Evolutionary conservation across 2,797 vertebrate genomes (phyloP).

Genomic region (Myotis myotis): DNA sequence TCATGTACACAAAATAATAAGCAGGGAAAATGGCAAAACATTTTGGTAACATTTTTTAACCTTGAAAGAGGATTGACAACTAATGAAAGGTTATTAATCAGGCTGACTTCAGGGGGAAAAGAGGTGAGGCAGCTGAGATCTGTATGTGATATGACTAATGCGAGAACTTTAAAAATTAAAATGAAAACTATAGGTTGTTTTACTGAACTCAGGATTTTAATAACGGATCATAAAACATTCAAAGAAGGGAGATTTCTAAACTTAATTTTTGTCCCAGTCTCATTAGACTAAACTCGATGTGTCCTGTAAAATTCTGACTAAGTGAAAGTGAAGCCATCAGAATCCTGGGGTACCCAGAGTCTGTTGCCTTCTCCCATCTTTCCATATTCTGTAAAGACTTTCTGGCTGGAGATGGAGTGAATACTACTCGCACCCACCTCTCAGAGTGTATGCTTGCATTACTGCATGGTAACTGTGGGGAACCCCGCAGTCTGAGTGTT

Average conservation of each 20-base stretch:
- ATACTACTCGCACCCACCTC: not conserved
- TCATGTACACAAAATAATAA: not conserved
- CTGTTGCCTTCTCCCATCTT: not conserved
- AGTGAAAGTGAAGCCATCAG: not conserved
- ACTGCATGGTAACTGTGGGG: not conserved
- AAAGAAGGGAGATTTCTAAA: not conserved
- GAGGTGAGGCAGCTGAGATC: not conserved
- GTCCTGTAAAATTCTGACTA: not conserved
- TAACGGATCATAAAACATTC: not conserved
- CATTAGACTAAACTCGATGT: not conserved
- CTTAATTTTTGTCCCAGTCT: not conserved
- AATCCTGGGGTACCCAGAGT: not conserved
- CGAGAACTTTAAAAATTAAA: not conserved
- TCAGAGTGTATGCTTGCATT: not conserved
- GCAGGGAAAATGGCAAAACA: not conserved
- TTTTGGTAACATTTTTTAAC: not conserved
- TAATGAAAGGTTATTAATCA: not conserved
- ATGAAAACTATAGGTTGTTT: not conserved
- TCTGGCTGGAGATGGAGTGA: not conserved
- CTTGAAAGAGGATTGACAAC: not conserved
- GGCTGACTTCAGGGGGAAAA: not conserved
- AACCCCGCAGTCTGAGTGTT: not conserved
- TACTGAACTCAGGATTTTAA: conserved; percentile 6
- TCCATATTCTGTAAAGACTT: not conserved
- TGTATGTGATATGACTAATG: not conserved